Evolutionary conservation across 2,113 vertebrate genomes (phyloP).

Genomic region (Elephas maximus): DNA sequence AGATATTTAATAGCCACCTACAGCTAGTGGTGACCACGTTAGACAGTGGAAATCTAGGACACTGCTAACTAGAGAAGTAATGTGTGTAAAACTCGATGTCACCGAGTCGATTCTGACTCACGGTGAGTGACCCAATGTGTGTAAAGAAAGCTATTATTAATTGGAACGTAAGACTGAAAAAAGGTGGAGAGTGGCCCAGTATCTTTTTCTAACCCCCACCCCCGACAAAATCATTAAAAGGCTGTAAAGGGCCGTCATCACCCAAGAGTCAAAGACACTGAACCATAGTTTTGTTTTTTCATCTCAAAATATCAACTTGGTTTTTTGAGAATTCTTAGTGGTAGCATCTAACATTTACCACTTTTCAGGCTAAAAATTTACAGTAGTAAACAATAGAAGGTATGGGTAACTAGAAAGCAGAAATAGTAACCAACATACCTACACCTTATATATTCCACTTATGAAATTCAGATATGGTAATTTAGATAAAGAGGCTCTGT

Average conservation of each 20-base stretch:
- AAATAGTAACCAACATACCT: slow-evolving; percentile 20
- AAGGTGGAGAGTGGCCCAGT: background rate
- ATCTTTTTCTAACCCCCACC: slow-evolving; percentile 7
- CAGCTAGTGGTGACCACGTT: background rate
- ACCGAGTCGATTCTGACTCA: too few species aligned
- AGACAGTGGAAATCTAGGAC: background rate
- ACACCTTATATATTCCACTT: background rate
- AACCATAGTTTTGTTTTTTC: slow-evolving; percentile 29
- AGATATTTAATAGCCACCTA: too few species aligned
- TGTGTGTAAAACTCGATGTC: background rate
- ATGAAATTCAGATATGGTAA: slow-evolving; percentile 54
- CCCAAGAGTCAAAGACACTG: background rate
- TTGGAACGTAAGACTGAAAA: slow-evolving; percentile 28
- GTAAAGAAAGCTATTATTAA: slow-evolving; percentile 45
- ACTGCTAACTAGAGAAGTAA: slow-evolving; percentile 35
- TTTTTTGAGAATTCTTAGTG: background rate
- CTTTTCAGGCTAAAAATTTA: slow-evolving; percentile 51
- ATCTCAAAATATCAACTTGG: slow-evolving; percentile 49
- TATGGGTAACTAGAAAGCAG: slow-evolving; percentile 45
- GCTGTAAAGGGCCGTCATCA: background rate
- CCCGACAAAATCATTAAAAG: background rate
- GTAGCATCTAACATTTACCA: slow-evolving; percentile 39
- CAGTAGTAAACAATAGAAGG: background rate
- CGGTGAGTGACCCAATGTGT: background rate
- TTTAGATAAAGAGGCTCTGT: slow-evolving; percentile 10